A percentile compares a stretch with the other conserved stretches of the same genome.
Evolutionary conservation across 2,797 vertebrate genomes (phyloP).

Genomic region (Synaphobranchus kaupii): DNA sequence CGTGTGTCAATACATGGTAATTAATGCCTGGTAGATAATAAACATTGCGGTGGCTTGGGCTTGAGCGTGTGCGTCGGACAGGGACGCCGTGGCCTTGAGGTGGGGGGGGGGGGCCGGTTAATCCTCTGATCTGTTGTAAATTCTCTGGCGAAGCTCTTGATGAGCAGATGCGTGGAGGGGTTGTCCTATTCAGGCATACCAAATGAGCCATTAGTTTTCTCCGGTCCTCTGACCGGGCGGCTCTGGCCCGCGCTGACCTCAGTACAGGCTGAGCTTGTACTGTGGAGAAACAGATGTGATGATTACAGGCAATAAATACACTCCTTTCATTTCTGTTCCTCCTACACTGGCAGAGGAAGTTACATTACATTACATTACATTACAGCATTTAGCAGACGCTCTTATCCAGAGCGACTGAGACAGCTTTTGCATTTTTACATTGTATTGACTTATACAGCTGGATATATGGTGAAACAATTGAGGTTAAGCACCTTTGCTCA

Average conservation of each 20-base stretch:
- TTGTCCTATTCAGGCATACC: neutral
- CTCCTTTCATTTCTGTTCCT: neutral
- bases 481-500: too few species aligned
- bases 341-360: neutral
- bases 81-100: conserved; percentile 37
- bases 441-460: too few species aligned
- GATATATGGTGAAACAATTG: too few species aligned
- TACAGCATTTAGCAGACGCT: too few species aligned
- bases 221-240: neutral
- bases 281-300: neutral
- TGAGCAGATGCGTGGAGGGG: conserved; percentile 42
- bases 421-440: too few species aligned
- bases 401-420: too few species aligned
- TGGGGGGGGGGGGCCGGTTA: conserved; percentile 13
- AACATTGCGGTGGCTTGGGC: conserved; percentile 47
- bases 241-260: conserved; percentile 11
- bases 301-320: neutral
- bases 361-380: neutral
- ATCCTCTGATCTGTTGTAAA: conserved; percentile 2
- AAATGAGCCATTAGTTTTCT: conserved; percentile 10
- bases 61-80: conserved; percentile 42
- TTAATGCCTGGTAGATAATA: conserved; percentile 60
- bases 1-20: conserved; percentile 45
- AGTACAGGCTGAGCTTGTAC: neutral
- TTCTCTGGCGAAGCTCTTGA: conserved; percentile 25